These are phyloP conservation scores for Apostichopus japonicus DNA, from an alignment of 35 echinoderm and acorn worm species.

Conservation along the genomic window DNA sequence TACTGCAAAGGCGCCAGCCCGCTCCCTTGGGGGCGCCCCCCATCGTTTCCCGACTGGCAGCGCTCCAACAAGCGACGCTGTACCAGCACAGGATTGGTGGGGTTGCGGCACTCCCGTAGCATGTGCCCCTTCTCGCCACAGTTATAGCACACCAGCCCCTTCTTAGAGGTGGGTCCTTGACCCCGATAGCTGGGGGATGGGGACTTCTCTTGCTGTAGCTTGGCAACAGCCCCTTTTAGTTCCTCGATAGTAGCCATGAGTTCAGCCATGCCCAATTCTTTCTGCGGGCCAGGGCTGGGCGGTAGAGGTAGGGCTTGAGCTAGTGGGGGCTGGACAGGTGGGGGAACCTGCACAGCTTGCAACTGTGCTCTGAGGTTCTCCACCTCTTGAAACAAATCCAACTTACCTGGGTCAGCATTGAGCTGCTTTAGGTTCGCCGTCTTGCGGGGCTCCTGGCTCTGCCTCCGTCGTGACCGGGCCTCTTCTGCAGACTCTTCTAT, in stretches of 20 bases:
- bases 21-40: constrained; percentile 49
- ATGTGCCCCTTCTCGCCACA: constrained; percentile 47
- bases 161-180: background rate
- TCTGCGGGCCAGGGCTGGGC: background rate
- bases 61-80: constrained; percentile 26
- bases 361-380: constrained; percentile 25
- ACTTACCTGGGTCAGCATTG: background rate
- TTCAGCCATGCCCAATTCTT: background rate
- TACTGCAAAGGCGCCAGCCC: constrained; percentile 26
- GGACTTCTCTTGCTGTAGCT: background rate
- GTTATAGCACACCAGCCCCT: constrained; percentile 25
- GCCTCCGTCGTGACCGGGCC: constrained; percentile 26
- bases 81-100: constrained; percentile 11
- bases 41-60: constrained; percentile 52
- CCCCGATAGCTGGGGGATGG: background rate
- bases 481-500: constrained; percentile 59
- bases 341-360: background rate
- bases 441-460: background rate
- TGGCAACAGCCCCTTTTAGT: background rate
- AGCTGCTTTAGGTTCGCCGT: background rate
- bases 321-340: background rate
- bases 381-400: background rate
- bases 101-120: background rate
- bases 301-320: background rate
- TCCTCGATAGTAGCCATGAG: background rate